These are phyloP conservation scores for Drosophila kikkawai DNA, from an alignment of 1,140 invertebrate species.

Conservation along the genomic window DNA sequence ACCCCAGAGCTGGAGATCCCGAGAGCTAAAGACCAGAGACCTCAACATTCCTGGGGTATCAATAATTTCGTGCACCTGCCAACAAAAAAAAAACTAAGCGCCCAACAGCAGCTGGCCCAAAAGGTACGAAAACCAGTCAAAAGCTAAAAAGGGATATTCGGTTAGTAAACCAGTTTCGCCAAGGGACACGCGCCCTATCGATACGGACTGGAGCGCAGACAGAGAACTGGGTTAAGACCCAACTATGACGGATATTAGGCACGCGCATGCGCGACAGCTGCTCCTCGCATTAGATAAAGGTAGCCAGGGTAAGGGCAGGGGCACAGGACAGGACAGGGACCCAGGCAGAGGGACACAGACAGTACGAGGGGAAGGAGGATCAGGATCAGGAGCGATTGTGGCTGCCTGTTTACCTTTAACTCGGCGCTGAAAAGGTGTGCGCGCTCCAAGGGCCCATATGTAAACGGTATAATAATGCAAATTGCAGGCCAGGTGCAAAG, in stretches of 20 bases:
- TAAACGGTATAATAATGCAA: slow-evolving; percentile 80
- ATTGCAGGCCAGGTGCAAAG: slow-evolving; percentile 80
- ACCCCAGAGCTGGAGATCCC: slow-evolving; percentile 23
- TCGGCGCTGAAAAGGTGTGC: slow-evolving; percentile 50
- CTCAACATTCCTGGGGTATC: slow-evolving; percentile 61
- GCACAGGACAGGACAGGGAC: slow-evolving; percentile 1
- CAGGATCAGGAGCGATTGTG: slow-evolving; percentile 51
- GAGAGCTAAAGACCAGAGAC: slow-evolving; percentile 13
- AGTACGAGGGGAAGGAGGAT: slow-evolving; percentile 3
- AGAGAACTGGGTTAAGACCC: slow-evolving; percentile 40
- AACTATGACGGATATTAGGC: slow-evolving; percentile 67
- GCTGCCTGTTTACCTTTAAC: slow-evolving; percentile 41
- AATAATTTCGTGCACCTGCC: slow-evolving; percentile 80
- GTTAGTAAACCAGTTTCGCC: slow-evolving; percentile 63
- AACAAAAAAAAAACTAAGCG: slow-evolving; percentile 60
- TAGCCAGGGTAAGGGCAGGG: neutral
- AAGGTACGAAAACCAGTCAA: slow-evolving; percentile 45
- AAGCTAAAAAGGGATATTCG: slow-evolving; percentile 37
- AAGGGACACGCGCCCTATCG: slow-evolving; percentile 62
- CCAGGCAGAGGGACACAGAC: neutral
- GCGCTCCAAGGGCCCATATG: slow-evolving; percentile 54
- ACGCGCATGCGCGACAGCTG: slow-evolving; percentile 75
- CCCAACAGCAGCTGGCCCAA: slow-evolving; percentile 39
- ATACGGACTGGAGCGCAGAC: slow-evolving; percentile 23
- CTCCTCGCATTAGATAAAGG: slow-evolving; percentile 58